Percentiles rank a stretch among this genome's conserved stretches.
Evolutionary conservation across 2,113 vertebrate species (phyloP).

Genomic region (Rhinolophus sinicus): DNA sequence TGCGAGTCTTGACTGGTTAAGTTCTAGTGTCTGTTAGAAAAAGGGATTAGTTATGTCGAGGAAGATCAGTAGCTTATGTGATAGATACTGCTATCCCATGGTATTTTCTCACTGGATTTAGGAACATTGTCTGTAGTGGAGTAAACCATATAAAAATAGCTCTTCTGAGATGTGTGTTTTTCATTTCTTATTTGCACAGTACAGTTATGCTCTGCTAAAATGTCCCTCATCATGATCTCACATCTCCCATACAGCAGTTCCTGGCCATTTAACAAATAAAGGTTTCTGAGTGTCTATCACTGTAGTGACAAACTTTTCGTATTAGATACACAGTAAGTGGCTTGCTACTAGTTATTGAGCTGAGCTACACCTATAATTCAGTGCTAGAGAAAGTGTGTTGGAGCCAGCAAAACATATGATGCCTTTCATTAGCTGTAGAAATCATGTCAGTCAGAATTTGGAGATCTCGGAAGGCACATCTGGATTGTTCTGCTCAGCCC

Average conservation of each 20-base stretch:
- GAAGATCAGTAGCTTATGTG: background rate
- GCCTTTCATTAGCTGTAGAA: background rate
- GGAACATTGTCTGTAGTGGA: conserved; percentile 1
- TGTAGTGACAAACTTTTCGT: background rate
- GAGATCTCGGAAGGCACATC: background rate
- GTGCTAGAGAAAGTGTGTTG: background rate
- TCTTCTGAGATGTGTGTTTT: background rate
- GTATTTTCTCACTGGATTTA: conserved; percentile 55
- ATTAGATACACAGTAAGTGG: background rate
- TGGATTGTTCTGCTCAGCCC: background rate
- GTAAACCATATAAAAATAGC: background rate
- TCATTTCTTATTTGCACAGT: conserved; percentile 40
- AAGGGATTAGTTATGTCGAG: background rate
- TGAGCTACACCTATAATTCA: conserved; percentile 5
- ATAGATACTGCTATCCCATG: background rate
- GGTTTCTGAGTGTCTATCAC: background rate
- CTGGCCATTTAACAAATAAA: background rate
- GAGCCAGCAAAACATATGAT: background rate
- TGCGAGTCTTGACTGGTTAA: background rate
- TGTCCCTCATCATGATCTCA: background rate
- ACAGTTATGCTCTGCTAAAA: background rate
- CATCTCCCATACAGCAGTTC: background rate
- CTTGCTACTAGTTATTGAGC: conserved; percentile 9
- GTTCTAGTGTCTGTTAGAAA: conserved; percentile 1
- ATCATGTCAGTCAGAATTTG: background rate